Base-by-base conservation (phyloP, 2,113 vertebrate species). In the Sander vitreus region DNA sequence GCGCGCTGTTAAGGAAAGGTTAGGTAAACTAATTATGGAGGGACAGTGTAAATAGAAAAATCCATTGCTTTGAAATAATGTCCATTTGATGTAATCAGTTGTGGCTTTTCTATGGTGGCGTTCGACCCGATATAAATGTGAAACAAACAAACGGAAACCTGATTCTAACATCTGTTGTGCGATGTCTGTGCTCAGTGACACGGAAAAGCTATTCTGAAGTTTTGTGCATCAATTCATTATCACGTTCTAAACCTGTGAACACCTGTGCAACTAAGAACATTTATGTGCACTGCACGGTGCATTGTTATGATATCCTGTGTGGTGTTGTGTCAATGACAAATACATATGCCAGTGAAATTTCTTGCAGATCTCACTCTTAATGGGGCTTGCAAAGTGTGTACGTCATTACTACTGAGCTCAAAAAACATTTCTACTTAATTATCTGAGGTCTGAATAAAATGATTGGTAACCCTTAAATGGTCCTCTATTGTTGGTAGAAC, bases 1-100 rank as follows among this genome's bases (percentile, higher is more conserved):
- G 50, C 7, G 69, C 54, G 53, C 73, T 83, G 78, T 88, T 91
- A 81, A 48, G 55, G 57, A 93, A 91, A 92, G 89, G 92, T 92
- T 91, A 86, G 76, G 69, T 85, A 88, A 92, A 90, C 84, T 89
- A 89, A 93, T 92, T 91, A 93, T 62, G 68, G 64, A 72, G 43
- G 81, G 74, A 88, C 82, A 74, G 81, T 79, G 88, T 84, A 89
- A 91, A 88, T 89, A 84, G 83, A 80, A 91, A 82, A 91, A 92
- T 87, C 88, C 76, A 84, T 89, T 74, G 79, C 88, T 85, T 86
- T 90, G 80, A 89, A 88, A 88, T 85, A 86, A 89, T 86, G 72
- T 85, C 75, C 65, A 19, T 88, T 88, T 88, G 79, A 93, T 88
- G 67, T 76, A 70, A 89, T 88, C 85, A 76, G 70, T 73, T 70